phyloP scores from a whole-genome alignment of 2,113 vertebrate species.

The Gobiocypris rarus region DNA sequence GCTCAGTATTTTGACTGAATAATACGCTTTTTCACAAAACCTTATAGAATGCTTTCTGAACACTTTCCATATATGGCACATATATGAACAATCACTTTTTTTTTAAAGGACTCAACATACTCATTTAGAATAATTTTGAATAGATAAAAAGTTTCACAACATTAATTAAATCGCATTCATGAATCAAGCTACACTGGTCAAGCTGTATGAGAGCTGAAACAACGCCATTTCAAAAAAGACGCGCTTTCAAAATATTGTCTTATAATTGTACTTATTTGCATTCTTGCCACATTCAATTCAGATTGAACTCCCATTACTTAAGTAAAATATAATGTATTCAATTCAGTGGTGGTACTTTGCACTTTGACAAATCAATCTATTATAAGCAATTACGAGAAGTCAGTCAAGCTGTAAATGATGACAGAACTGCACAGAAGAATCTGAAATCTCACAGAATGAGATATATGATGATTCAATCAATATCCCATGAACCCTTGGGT shows the following conservation, averaged over 20 bases:
- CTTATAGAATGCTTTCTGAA: too few relatives aligned
- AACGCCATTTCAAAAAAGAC: too few relatives aligned
- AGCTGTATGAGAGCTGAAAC: not conserved
- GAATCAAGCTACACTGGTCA: not conserved
- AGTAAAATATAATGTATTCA: not conserved
- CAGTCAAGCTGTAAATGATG: not conserved
- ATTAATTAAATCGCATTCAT: not conserved
- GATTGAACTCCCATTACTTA: not conserved
- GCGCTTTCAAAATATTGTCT: too few relatives aligned
- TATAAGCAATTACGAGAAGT: conserved; percentile 8
- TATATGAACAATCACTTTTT: too few relatives aligned
- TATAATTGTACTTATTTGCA: not conserved
- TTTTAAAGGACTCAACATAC: too few relatives aligned
- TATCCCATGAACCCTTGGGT: not conserved
- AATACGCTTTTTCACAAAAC: too few relatives aligned
- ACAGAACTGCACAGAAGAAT: not conserved
- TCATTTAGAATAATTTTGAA: too few relatives aligned
- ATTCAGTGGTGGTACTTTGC: not conserved
- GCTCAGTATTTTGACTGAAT: too few relatives aligned
- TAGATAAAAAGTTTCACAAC: not conserved
- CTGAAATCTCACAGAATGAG: not conserved
- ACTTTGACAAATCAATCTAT: conserved; percentile 8
- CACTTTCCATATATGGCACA: too few relatives aligned
- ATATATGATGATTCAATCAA: not conserved
- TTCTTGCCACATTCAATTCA: not conserved